Percentiles rank a stretch among this genome's conserved stretches.
Conservation (phyloP, 2,113 vertebrate genomes). For the Thunnus maccoyii region DNA sequence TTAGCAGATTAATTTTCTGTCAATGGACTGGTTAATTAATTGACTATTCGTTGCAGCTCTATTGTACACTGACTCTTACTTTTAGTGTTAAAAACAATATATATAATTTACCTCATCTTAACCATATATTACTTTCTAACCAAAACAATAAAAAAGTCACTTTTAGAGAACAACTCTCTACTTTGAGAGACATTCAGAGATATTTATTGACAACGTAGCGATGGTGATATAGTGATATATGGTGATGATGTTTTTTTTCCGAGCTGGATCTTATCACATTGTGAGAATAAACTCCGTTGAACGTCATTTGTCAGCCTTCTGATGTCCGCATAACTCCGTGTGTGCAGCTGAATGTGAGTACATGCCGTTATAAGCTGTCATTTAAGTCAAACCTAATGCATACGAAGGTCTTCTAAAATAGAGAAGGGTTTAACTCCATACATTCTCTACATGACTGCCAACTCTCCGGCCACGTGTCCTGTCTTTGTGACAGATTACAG, state of each 20-base stretch:
- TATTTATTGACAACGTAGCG: too few species aligned
- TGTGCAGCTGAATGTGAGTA: background rate
- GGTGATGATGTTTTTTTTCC: background rate
- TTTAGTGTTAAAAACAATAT: too few species aligned
- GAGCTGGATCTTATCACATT: background rate
- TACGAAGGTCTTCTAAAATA: constrained; percentile 76
- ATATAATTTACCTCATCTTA: too few species aligned
- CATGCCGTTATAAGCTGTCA: constrained; percentile 27
- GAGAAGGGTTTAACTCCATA: constrained; percentile 48
- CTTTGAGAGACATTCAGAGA: too few species aligned
- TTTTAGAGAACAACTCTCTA: too few species aligned
- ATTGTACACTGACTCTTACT: too few species aligned
- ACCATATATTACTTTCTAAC: too few species aligned
- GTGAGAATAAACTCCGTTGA: background rate
- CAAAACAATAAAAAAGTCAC: too few species aligned
- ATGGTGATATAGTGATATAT: too few species aligned
- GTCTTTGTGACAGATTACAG: background rate
- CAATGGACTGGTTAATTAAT: too few species aligned
- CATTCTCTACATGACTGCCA: constrained; percentile 43
- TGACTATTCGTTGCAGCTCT: too few species aligned
- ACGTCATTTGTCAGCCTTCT: constrained; percentile 3
- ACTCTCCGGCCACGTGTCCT: background rate
- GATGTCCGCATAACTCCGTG: constrained; percentile 2
- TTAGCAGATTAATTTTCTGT: too few species aligned
- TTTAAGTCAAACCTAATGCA: constrained; percentile 55